These are phyloP conservation scores for Himalopsyche japonica DNA, from an alignment of 2,888 invertebrate species.

Conservation along the genomic window DNA sequence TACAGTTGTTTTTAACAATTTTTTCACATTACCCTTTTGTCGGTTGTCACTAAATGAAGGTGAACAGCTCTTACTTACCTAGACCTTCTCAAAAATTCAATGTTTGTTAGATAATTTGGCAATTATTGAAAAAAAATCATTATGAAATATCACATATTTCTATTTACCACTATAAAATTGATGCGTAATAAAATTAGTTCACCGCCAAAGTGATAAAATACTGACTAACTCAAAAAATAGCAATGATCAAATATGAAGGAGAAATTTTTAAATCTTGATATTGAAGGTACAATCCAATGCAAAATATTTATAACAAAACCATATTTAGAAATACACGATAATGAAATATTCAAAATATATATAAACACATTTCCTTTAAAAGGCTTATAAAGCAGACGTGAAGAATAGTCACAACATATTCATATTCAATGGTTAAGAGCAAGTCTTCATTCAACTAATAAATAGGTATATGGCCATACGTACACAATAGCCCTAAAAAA, in stretches of 20 bases:
- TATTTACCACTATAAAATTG: too few species aligned
- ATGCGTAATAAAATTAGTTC: too few species aligned
- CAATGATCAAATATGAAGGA: neutral
- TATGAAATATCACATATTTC: too few species aligned
- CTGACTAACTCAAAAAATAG: too few species aligned
- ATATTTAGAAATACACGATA: neutral
- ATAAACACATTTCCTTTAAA: neutral
- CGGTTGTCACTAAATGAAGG: too few species aligned
- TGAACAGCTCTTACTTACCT: too few species aligned
- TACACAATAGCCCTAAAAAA: neutral
- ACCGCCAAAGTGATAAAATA: too few species aligned
- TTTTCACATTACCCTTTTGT: too few species aligned
- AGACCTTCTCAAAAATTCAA: too few species aligned
- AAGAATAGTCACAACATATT: slow-evolving; percentile 1
- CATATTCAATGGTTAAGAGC: neutral
- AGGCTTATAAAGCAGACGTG: neutral
- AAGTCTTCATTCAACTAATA: neutral
- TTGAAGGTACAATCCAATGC: slow-evolving; percentile 1
- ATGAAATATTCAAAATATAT: neutral
- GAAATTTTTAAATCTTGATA: neutral
- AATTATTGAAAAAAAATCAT: too few species aligned
- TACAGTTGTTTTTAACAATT: too few species aligned
- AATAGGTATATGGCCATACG: neutral
- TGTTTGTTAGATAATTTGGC: too few species aligned
- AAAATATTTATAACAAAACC: neutral